Evolutionary conservation across 2,888 invertebrate species (phyloP).

Genomic region (Cephonodes hylas): DNA sequence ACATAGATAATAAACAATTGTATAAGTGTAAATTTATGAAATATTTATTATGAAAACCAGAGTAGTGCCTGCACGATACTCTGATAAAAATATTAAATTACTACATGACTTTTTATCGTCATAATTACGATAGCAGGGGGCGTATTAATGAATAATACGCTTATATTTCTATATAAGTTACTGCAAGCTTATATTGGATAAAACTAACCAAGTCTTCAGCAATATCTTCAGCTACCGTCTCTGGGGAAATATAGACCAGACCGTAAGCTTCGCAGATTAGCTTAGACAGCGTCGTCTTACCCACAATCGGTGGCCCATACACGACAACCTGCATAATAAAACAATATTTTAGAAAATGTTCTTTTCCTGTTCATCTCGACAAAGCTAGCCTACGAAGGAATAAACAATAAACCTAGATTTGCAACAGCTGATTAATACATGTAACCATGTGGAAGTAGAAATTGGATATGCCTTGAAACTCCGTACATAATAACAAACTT

Average conservation of each 20-base stretch:
- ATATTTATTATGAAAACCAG: not conserved
- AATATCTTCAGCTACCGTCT: constrained; percentile 77
- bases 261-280: constrained; percentile 80
- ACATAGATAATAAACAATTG: too few species aligned
- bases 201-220: constrained; percentile 77
- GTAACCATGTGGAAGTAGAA: too few species aligned
- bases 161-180: not conserved
- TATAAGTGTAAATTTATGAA: too few species aligned
- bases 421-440: too few species aligned
- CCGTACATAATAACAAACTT: too few species aligned
- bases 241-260: constrained; percentile 77
- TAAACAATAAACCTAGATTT: too few species aligned
- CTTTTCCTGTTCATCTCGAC: too few species aligned
- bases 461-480: too few species aligned
- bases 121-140: not conserved
- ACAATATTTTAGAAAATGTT: too few species aligned
- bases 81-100: not conserved
- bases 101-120: not conserved
- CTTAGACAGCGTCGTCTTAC: constrained; percentile 83
- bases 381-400: too few species aligned
- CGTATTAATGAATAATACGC: not conserved
- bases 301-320: constrained; percentile 84
- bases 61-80: not conserved
- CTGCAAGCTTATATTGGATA: not conserved
- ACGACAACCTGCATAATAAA: constrained; percentile 73